Conservation (phyloP, 2,113 vertebrate genomes). For the Tragelaphus buxtoni region DNA sequence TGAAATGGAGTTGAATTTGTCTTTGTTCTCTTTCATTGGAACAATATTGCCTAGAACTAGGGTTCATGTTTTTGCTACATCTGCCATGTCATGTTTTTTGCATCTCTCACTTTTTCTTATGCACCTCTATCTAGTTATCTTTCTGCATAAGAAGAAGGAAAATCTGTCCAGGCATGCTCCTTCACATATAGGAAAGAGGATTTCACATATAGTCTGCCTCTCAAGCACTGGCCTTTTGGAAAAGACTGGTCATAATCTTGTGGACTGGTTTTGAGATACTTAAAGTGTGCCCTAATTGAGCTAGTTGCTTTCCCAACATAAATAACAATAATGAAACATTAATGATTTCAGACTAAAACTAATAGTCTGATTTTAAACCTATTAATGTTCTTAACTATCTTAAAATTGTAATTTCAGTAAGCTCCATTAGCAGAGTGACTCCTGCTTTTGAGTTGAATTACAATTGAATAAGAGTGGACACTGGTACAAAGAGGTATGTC, state of each 20-base stretch:
- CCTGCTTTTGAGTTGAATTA: neutral
- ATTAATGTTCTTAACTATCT: neutral
- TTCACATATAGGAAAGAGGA: neutral
- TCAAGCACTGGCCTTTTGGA: neutral
- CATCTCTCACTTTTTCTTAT: neutral
- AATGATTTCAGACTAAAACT: neutral
- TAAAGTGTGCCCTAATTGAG: neutral
- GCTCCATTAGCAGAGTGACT: neutral
- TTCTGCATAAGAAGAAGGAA: neutral
- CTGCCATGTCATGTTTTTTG: neutral
- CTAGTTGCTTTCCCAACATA: neutral
- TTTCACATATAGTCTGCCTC: neutral
- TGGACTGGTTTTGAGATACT: neutral
- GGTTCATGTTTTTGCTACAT: neutral
- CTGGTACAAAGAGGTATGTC: neutral
- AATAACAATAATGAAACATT: neutral
- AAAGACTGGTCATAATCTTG: neutral
- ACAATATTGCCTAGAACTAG: neutral
- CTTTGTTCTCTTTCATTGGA: rapidly evolving
- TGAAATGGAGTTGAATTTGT: neutral
- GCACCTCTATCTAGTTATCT: neutral
- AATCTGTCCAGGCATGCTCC: too few species aligned
- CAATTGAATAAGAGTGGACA: neutral
- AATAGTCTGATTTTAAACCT: neutral
- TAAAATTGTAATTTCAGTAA: neutral